These are phyloP conservation scores for Neolamprologus longior DNA, from an alignment of 2,113 vertebrate species.

Conservation along the genomic window DNA sequence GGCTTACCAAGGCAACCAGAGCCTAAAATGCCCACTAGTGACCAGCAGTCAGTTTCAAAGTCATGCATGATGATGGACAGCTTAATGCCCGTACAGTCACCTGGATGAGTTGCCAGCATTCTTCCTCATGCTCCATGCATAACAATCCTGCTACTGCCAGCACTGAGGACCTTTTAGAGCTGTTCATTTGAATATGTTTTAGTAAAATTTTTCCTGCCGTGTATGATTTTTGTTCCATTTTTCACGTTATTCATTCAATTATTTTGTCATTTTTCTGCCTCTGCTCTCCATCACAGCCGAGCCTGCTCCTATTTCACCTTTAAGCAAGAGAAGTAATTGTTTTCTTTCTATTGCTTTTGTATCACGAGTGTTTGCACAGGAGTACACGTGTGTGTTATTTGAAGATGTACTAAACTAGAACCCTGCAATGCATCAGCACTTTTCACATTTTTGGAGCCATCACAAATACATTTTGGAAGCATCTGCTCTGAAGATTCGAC, in stretches of 20 bases:
- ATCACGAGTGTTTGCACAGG: background rate
- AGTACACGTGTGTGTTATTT: background rate
- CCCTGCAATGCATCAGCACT: background rate
- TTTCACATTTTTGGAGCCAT: background rate
- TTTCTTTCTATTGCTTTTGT: background rate
- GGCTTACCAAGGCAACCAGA: background rate
- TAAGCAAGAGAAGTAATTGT: background rate
- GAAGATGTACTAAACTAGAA: background rate
- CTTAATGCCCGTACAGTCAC: background rate
- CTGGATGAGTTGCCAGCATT: background rate
- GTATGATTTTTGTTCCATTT: background rate
- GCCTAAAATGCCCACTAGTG: background rate
- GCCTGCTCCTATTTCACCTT: accelerated
- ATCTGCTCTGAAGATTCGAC: background rate
- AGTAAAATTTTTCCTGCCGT: background rate
- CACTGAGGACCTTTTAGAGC: background rate
- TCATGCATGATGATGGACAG: background rate
- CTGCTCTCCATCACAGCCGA: background rate
- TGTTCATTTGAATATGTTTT: background rate
- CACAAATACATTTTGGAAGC: background rate
- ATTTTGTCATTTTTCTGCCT: background rate
- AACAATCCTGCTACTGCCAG: accelerated
- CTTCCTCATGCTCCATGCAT: background rate
- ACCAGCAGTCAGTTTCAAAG: background rate
- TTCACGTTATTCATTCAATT: accelerated